Evolutionary conservation across 2,113 vertebrate species (phyloP), one percentile per base, ranked within the genome.

Genomic region (Tragulus kanchil): DNA sequence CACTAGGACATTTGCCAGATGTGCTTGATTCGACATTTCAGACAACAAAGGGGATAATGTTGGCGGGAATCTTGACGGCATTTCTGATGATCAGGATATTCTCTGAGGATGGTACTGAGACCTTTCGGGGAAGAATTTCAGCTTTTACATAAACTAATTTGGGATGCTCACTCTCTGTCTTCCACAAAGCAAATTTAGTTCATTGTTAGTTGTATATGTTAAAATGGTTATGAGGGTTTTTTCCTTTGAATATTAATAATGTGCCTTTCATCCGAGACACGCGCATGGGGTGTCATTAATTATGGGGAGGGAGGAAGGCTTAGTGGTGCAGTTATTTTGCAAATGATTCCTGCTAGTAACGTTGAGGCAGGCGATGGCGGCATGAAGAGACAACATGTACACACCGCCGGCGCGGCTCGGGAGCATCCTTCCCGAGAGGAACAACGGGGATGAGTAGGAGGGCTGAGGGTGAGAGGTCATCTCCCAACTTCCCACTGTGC

Each of bases 221-320:
- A 97, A 98, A 98, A 98, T 97, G 97, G 98, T 96, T 97, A 95
- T 1, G 79, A 97, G 98, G 85, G 94, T 89, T 98, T 97, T 97
- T 97, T 65, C 98, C 97, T 97, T 97, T 98, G 98, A 98, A 98
- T 98, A 98, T 98, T 98, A 98, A 98, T 98, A 98, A 98, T 96
- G 94, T 61, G 98, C 95, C 96, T 98, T 98, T 98, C 98, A 98
- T 97, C 95, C 50, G 96, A 97, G 96, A 98, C 93, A 94, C 82
- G 93, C 48, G 12, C 95, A 92, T 94, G 97, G 97, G 97, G 95
- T 95, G 89, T 98, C 97, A 98, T 98, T 98, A 98, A 98, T 98
- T 98, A 96, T 52, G 52, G 82, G 92, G 97, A 94, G 97, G 94
- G 97, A 97, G 85, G 52, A 96, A 97, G 94, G 93, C 97, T 96